Conservation (phyloP, 2,888 invertebrate genomes). For the Rosalia funebris region DNA sequence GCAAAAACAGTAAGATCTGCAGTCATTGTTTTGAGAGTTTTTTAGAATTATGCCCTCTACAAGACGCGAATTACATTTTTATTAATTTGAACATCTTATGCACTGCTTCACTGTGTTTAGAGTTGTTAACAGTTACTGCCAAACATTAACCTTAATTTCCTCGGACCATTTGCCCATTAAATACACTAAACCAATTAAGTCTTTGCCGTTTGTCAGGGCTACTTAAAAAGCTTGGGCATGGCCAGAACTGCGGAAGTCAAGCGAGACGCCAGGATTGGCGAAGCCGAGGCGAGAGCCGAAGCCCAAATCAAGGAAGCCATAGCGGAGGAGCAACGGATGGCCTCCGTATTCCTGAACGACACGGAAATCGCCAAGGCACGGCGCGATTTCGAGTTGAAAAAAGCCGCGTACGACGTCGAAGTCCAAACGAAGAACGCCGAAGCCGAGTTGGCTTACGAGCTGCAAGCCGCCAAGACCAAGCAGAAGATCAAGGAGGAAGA, state of each 20-base stretch:
- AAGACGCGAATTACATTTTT: too few relatives aligned
- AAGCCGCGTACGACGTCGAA: conserved; percentile 96
- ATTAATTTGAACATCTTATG: too few relatives aligned
- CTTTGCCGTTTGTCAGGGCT: conserved; percentile 71
- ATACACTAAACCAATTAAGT: background rate
- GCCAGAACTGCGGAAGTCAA: conserved; percentile 95
- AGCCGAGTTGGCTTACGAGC: conserved; percentile 91
- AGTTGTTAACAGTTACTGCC: too few relatives aligned
- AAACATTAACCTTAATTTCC: too few relatives aligned
- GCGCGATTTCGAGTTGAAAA: conserved; percentile 95
- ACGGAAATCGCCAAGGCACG: conserved; percentile 97
- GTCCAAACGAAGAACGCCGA: conserved; percentile 95
- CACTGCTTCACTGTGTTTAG: too few relatives aligned
- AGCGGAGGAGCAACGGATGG: conserved; percentile 97
- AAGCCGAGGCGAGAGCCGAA: conserved; percentile 94
- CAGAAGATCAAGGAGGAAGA: conserved; percentile 93
- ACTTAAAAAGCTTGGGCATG: conserved; percentile 93
- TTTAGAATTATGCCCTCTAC: too few relatives aligned
- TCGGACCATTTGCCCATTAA: too few relatives aligned
- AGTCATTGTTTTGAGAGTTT: too few relatives aligned
- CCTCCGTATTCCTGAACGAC: conserved; percentile 91
- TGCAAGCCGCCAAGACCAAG: conserved; percentile 95
- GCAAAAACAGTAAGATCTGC: too few relatives aligned
- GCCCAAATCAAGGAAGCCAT: conserved; percentile 94
- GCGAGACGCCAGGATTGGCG: conserved; percentile 95